Conservation (phyloP, 2,113 vertebrate genomes). For the Prochilodus magdalenae region DNA sequence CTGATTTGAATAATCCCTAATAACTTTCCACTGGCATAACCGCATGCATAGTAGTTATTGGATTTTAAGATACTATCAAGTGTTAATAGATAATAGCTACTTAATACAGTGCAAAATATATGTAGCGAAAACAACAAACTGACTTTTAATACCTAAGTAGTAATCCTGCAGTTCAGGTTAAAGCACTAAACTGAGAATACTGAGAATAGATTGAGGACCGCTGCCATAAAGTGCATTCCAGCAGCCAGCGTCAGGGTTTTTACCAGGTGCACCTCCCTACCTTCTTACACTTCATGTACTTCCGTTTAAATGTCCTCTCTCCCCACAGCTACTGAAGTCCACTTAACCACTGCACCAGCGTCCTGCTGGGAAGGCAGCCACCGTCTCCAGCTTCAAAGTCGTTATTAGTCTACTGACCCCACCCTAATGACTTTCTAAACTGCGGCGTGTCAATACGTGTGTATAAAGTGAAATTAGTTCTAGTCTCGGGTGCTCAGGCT, state of each 20-base stretch:
- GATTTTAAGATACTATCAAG: background rate
- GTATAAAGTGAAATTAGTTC: slow-evolving; percentile 85
- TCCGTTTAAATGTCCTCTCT: background rate
- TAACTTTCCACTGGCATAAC: background rate
- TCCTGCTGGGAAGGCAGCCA: slow-evolving; percentile 48
- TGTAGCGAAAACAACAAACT: no score
- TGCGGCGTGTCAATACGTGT: slow-evolving; percentile 81
- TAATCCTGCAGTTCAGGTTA: background rate
- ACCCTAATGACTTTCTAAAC: slow-evolving; percentile 82
- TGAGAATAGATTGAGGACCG: background rate
- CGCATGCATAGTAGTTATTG: background rate
- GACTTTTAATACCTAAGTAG: background rate
- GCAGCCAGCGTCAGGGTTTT: background rate
- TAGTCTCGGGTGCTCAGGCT: slow-evolving; percentile 75
- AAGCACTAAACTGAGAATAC: background rate
- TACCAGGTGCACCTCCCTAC: slow-evolving; percentile 4
- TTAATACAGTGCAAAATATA: no score
- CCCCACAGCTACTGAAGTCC: slow-evolving; percentile 44
- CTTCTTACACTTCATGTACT: background rate
- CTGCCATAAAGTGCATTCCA: background rate
- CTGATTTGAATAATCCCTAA: no score
- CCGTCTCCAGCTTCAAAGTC: slow-evolving; percentile 57
- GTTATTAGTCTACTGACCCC: slow-evolving; percentile 62
- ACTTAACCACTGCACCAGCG: slow-evolving; percentile 41
- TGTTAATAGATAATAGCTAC: background rate